Conservation (phyloP, 2,797 vertebrate species). For the Cirrhinus molitorella region DNA sequence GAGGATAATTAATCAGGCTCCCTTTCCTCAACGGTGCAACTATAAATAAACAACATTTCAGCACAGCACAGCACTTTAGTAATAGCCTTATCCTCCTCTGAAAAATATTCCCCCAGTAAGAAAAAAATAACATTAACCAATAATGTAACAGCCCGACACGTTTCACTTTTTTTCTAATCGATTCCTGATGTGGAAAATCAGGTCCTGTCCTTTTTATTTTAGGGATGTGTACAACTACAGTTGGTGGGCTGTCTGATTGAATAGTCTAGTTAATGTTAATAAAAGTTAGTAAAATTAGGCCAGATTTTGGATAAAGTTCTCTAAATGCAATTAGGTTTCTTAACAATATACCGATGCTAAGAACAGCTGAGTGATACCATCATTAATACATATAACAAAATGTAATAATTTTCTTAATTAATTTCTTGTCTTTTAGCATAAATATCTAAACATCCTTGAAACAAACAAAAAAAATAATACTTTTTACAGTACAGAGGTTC, state of each 20-base stretch:
- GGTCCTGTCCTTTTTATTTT: background rate
- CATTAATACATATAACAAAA: background rate
- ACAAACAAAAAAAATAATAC: too few relatives aligned
- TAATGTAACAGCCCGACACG: constrained; percentile 15
- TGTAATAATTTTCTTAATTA: background rate
- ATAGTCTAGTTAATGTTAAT: background rate
- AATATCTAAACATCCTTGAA: background rate
- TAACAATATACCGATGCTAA: background rate
- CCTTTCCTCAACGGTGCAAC: constrained; percentile 8
- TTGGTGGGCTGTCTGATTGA: too few relatives aligned
- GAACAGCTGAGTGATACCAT: background rate
- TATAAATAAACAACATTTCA: constrained; percentile 37
- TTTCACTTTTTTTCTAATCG: background rate
- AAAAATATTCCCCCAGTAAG: background rate
- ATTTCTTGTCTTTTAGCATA: background rate
- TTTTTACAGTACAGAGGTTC: too few relatives aligned
- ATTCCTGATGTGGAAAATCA: background rate
- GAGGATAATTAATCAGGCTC: constrained; percentile 22
- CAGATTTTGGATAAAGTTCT: background rate
- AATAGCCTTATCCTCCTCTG: constrained; percentile 4
- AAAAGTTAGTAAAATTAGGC: background rate
- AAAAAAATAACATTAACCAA: background rate
- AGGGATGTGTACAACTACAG: background rate
- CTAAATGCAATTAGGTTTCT: background rate
- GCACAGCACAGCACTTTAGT: constrained; percentile 32